Conservation (phyloP, 1,140 invertebrate genomes). For the Nylanderia fulva region DNA sequence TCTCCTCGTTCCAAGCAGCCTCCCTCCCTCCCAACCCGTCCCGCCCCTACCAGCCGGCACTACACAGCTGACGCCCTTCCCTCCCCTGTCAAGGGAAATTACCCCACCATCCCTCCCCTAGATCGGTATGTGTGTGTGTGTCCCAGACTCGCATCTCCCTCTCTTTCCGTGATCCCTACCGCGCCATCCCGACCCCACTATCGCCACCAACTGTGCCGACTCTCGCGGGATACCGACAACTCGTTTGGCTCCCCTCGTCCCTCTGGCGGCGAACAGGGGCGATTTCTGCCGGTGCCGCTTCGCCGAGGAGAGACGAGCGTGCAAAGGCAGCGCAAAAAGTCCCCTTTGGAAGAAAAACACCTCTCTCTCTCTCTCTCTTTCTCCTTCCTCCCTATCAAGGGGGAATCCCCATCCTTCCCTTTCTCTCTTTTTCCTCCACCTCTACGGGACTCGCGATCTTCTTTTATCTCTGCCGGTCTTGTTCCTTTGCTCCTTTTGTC, state of each 20-base stretch:
- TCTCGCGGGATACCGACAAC: constrained; percentile 71
- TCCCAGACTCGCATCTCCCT: constrained; percentile 76
- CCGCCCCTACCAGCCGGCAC: constrained; percentile 58
- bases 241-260: constrained; percentile 68
- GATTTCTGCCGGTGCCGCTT: constrained; percentile 71
- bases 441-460: constrained; percentile 11
- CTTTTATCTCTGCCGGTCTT: constrained; percentile 4
- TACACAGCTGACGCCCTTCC: constrained; percentile 83
- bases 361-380: constrained; percentile 57
- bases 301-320: constrained; percentile 75
- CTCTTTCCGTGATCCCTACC: constrained; percentile 39
- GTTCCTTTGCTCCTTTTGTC: constrained; percentile 65
- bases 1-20: constrained; percentile 76
- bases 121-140: too few species aligned
- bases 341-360: constrained; percentile 76
- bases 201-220: constrained; percentile 27
- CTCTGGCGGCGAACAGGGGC: constrained; percentile 36
- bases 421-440: constrained; percentile 26
- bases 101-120: constrained; percentile 79
- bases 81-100: constrained; percentile 57
- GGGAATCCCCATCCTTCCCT: background rate
- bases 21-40: constrained; percentile 60
- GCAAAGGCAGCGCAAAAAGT: constrained; percentile 76
- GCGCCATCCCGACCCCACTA: constrained; percentile 25
- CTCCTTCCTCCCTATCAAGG: background rate